Base-by-base conservation (phyloP, 2,113 vertebrate species). In the Scopus umbretta region DNA sequence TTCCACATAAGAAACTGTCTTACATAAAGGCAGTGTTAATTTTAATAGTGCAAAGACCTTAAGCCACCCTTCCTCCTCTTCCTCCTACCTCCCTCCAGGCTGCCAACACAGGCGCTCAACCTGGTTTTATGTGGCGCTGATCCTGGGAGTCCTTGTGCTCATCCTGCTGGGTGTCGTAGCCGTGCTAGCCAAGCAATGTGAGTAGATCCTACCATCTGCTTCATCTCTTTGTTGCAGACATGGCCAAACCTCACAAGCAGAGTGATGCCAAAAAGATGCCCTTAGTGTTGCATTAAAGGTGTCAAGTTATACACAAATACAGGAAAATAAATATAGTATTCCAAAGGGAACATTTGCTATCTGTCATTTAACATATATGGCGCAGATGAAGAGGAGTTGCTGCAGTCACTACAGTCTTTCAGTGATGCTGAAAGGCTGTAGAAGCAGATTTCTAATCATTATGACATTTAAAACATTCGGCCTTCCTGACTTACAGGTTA, bases 71-170 rank as follows among this genome's bases (percentile, higher is more conserved):
- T 70, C 59, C 38, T 83, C 30, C 50, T 86, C 27, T 86, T 70
- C 59, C 38, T 83, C 30, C 50, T 80, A 38, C 42, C 40, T 78
- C 80, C 21, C 32, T 66, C 20, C 68, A 97, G 96, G 87, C 50
- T 66, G 59, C 73, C 22, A 0, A 27, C 59, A 29, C 0, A 7
- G 78, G 38, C 2, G 3, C 38, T 91, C 96, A 58, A 49, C 38
- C n/a, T 96, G 87, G 92, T 94, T 96, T 63, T 93, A 94, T 0
- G 25, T 81, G 47, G 73, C 42, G 0, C 55, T 97, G 76, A 40
- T 93, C 65, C 90, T 97, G 68, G 96, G 76, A n/a, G 11, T 87
- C 65, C 80, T 96, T 1, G 42, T 96, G 87, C 65, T 97, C 8
- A 1, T 93, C 47, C 90, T 97, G 7, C 63, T 96, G 8, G 90